Percentiles rank a stretch among this genome's conserved stretches.
phyloP scores from a whole-genome alignment of 2,888 invertebrate species.

The Myopa testacea region DNA sequence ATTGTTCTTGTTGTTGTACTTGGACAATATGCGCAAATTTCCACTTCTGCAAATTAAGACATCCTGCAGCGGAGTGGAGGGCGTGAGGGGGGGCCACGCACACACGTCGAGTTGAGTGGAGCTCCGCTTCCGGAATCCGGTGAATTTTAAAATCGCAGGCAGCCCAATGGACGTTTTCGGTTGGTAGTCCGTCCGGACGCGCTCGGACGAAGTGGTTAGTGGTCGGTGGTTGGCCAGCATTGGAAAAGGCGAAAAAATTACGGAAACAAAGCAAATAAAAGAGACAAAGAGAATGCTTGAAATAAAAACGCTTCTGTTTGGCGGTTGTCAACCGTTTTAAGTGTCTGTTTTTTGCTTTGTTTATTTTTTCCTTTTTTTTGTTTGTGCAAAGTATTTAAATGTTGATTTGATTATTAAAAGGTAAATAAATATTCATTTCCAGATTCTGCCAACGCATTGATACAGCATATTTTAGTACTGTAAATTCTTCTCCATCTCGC shows the following conservation, averaged over 20 bases:
- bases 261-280: not conserved
- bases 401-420: too few species aligned
- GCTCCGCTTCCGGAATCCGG: conserved; percentile 5
- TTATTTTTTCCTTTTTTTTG: too few species aligned
- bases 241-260: not conserved
- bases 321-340: conserved; percentile 12
- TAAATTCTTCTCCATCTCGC: too few species aligned
- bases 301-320: conserved; percentile 8
- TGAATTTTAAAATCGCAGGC: conserved; percentile 25
- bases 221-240: conserved; percentile 17
- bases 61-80: conserved; percentile 24
- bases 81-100: not conserved
- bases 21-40: conserved; percentile 40
- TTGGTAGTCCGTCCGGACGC: conserved; percentile 14
- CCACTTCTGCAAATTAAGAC: conserved; percentile 38
- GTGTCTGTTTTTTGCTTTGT: not conserved
- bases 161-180: conserved; percentile 28
- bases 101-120: conserved; percentile 26
- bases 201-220: not conserved
- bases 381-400: too few species aligned
- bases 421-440: too few species aligned
- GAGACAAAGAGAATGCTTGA: not conserved
- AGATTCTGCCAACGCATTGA: too few species aligned
- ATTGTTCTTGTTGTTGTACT: conserved; percentile 21
- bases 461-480: too few species aligned